A percentile compares a stretch with the other conserved stretches of the same genome.
These are phyloP conservation scores for Platycheirus albimanus DNA, from an alignment of 2,888 invertebrate species.

Conservation along the genomic window DNA sequence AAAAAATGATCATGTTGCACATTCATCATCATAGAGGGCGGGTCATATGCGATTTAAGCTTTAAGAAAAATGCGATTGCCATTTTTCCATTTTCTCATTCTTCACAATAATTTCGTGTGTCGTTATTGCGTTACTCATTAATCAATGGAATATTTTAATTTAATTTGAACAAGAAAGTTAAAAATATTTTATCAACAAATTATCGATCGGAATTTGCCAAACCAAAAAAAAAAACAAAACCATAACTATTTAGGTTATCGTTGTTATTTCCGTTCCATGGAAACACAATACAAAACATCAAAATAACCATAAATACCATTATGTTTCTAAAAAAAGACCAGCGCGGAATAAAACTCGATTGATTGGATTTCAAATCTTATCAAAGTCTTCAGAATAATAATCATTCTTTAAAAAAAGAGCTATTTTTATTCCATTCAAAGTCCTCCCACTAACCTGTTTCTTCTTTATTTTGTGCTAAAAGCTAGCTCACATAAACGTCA, in stretches of 20 bases:
- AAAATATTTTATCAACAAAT: no score
- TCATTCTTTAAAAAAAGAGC: not conserved
- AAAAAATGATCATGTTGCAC: no score
- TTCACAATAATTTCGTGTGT: no score
- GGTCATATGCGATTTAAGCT: no score
- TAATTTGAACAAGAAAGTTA: no score
- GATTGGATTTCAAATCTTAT: slow-evolving; percentile 20
- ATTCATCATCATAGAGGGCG: no score
- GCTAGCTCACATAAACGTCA: not conserved
- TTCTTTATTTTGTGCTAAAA: no score
- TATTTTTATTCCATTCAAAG: not conserved
- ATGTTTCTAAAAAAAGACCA: slow-evolving; percentile 4
- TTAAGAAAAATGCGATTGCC: no score
- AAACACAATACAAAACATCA: not conserved
- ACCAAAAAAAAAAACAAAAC: not conserved
- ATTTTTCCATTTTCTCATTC: no score
- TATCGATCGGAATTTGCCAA: no score
- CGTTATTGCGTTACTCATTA: no score
- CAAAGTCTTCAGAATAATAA: not conserved
- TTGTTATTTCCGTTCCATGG: not conserved
- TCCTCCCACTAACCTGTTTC: not conserved
- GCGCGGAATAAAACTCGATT: not conserved
- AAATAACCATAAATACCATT: not conserved
- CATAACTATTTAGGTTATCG: slow-evolving; percentile 5
- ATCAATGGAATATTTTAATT: no score